Base-by-base conservation (phyloP, 1,140 invertebrate genomes). In the Drosophila persimilis region DNA sequence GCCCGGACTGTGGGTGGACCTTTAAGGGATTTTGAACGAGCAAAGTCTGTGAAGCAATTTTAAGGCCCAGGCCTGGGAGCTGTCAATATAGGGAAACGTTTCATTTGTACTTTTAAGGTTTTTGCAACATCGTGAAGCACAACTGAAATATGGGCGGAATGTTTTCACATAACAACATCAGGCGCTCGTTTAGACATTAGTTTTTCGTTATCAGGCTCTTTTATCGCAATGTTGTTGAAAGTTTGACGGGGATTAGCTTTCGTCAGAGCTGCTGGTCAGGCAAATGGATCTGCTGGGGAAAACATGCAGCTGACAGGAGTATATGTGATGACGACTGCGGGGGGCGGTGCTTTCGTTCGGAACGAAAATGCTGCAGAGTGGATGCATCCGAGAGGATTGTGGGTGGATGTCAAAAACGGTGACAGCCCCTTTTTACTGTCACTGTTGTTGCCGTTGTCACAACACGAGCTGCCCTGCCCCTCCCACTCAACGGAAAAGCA, bases 381-480 rank as follows among this genome's bases (percentile, higher is more conserved):
- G 26, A 53, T 59, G 47, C 48, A 24, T 9, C 6, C 6, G 8
- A 3, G 35, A 29, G 4, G 47, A 11, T 48, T 9, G 43, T 11
- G 8, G 62, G 58, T 26, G 62, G 35, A 47, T 64, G 61, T 64
- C 66, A 44, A 64, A 53, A 44, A 69, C 65, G 55, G 55, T 29
- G 65, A 47, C 51, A 56, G 20, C 26, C 44, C 44, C 43, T 22
- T 20, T 41, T 35, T 47, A 59, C 65, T 50, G 26, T 57, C 69
- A 39, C 64, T 44, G 69, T 69, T 70, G 66, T 70, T 70, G 66
- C 67, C 66, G 66, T 70, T 53, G 65, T 39, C 64, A 70, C 66
- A 70, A 70, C 66, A 69, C 64, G 35, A 64, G 62, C 11, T 15
- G 51, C 17, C 20, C 48, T 31, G 63, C 51, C 24, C 62, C 13